Evolutionary conservation across 2,888 invertebrate genomes (phyloP), one percentile per base, ranked within the genome.

Genomic region (Zootermopsis nevadensis): DNA sequence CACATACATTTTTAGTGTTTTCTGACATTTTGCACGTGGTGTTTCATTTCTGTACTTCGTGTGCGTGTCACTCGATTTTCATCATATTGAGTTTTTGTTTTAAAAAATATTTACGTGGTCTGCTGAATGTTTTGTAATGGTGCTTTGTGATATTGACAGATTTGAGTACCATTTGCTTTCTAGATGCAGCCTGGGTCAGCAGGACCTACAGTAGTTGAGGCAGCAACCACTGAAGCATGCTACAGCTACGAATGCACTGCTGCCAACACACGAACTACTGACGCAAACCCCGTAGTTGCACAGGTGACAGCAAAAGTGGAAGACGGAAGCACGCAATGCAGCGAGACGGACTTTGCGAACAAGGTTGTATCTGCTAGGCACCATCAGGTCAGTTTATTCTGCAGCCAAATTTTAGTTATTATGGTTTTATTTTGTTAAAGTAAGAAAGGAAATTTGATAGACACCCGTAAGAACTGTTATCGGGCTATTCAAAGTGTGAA

Each of bases 121-220:
- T 74, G 6, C 74, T 30, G 74, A 74, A 31, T 74, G 77, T 48
- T 42, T 1, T 24, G 42, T 30, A 19, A 48, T 27, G 31, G 48
- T 30, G 42, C 53, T 42, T 77, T 12, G 10, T 77, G n/a, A 10
- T 30, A 30, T n/a, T 30, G 42, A 31, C 42, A n/a, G 15, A 27
- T 60, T 7, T 60, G 60, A 60, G n/a, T n/a, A n/a, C n/a, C n/a
- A 22, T 35, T 53, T 53, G 35, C 76, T 53, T 82, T 33, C 35
- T 24, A 85, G 82, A 85, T 84, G 81, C 84, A 83, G 81, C 79
- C 85, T 27, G 81, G 83, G 22, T n/a, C 80, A 15, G 48, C 84
- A 22, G 79, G 86, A n/a, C 87, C 89, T 31, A 88, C 89, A 33
- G 89, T 89, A n/a, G 89, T 89, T 4, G 89, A 89, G 86, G 88